phyloP scores from a whole-genome alignment of 2,888 invertebrate genomes.

The Drosophila koepferae region DNA sequence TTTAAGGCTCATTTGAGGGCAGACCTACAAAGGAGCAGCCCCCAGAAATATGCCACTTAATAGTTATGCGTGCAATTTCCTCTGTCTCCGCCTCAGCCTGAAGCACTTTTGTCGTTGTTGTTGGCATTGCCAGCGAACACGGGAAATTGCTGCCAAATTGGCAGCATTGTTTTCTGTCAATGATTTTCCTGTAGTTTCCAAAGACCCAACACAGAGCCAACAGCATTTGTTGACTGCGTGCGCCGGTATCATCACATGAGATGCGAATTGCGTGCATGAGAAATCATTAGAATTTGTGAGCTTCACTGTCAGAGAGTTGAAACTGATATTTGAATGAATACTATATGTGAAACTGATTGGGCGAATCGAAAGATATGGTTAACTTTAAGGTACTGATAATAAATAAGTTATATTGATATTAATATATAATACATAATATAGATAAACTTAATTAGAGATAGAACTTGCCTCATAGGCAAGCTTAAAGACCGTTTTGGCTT shows the following conservation, averaged over 20 bases:
- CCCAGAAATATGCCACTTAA: constrained; percentile 69
- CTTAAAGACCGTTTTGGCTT: too few species aligned
- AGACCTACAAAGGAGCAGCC: constrained; percentile 31
- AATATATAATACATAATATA: too few species aligned
- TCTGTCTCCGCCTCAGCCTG: constrained; percentile 38
- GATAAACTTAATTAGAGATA: too few species aligned
- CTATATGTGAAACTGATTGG: background rate
- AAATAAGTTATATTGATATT: too few species aligned
- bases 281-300: constrained; percentile 38
- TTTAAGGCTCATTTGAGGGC: constrained; percentile 65
- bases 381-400: too few species aligned
- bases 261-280: constrained; percentile 40
- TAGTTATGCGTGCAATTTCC: constrained; percentile 80
- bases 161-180: constrained; percentile 75
- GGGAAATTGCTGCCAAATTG: constrained; percentile 78
- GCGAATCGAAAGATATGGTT: background rate
- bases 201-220: background rate
- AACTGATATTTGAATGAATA: background rate
- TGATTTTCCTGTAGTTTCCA: constrained; percentile 56
- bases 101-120: constrained; percentile 45
- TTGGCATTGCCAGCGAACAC: constrained; percentile 44
- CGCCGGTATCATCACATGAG: constrained; percentile 36
- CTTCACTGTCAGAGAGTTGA: constrained; percentile 22
- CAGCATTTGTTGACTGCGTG: constrained; percentile 11
- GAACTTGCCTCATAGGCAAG: too few species aligned